Evolutionary conservation across 2,888 invertebrate species (phyloP).

Genomic region (Pterobdella sp.): DNA sequence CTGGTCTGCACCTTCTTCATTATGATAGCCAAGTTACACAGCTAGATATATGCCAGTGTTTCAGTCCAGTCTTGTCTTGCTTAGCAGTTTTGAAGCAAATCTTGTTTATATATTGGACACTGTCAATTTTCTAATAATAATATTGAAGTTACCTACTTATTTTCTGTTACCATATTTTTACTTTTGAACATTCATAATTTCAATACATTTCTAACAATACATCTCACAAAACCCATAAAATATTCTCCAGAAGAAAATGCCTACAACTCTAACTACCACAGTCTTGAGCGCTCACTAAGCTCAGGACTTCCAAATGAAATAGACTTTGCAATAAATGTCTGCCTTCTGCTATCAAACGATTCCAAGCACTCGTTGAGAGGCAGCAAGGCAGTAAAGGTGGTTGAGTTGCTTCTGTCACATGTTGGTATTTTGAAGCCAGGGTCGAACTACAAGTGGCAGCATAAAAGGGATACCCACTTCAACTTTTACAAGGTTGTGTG

Average conservation of each 20-base stretch:
- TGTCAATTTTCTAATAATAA: background rate
- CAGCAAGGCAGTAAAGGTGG: constrained; percentile 68
- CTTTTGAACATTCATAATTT: background rate
- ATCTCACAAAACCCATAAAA: constrained; percentile 56
- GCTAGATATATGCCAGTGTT: no score
- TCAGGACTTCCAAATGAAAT: constrained; percentile 97
- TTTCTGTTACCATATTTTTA: background rate
- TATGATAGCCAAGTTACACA: no score
- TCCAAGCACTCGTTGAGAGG: constrained; percentile 78
- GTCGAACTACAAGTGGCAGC: constrained; percentile 16
- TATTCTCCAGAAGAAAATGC: constrained; percentile 63
- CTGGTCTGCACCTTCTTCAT: no score
- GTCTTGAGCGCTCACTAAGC: constrained; percentile 77
- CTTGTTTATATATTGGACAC: background rate
- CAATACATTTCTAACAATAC: constrained; percentile 36
- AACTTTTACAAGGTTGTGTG: constrained; percentile 23
- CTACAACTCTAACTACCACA: constrained; percentile 62
- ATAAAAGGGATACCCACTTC: constrained; percentile 15
- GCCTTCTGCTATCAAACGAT: constrained; percentile 87
- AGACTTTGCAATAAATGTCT: constrained; percentile 94
- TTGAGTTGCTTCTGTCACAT: constrained; percentile 83
- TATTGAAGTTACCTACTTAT: background rate
- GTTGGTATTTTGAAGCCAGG: constrained; percentile 71
- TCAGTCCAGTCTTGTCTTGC: no score
- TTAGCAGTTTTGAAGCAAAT: background rate